Evolutionary conservation across 2,888 invertebrate genomes (phyloP), one percentile per base, ranked within the genome.

Genomic region (Diabrotica balteata): DNA sequence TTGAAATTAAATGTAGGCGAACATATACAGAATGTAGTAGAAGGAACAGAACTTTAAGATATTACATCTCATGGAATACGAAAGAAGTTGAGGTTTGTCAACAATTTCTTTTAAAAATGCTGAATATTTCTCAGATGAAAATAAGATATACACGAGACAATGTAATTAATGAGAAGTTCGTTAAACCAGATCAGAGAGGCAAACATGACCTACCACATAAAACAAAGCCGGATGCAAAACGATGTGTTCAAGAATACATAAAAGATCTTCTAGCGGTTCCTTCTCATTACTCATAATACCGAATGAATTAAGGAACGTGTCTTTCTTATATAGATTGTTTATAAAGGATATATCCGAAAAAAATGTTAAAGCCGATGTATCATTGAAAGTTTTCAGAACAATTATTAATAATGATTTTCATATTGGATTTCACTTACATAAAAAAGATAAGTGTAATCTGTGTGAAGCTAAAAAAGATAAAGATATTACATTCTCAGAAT

Each of bases 11-110:
- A 70, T 47, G 67, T 50, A 69, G 64, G 52, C 50, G 53, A 59
- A 32, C 32, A 63, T 44, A 72, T 17, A 77, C 73, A 58, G 75
- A 73, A 62, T 62, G 61, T 58, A 69, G 67, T 50, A 70, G 68
- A 66, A 63, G 66, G 67, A 32, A 32, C 4, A 32, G 32, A 32
- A 32, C 63, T 32, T 68, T 55, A 58, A 66, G 64, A 45, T 71
- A 71, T 46, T 46, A 66, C 22, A 66, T 68, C 45, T 46, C 55
- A 44, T 59, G 59, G 59, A 47, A 59, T 45, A 46, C 8, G 2
- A n/a, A 32, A 17, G 17, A 47, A 8, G 9, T 44, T 17, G 47
- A 59, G 10, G 45, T 59, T 11, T 59, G 59, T 47, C 47, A 59
- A 47, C 11, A 59, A 22, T 59, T 59, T 59, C 22, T 59, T 10